Conservation (phyloP, 2,888 invertebrate species). For the Ectropis crepuscularia region DNA sequence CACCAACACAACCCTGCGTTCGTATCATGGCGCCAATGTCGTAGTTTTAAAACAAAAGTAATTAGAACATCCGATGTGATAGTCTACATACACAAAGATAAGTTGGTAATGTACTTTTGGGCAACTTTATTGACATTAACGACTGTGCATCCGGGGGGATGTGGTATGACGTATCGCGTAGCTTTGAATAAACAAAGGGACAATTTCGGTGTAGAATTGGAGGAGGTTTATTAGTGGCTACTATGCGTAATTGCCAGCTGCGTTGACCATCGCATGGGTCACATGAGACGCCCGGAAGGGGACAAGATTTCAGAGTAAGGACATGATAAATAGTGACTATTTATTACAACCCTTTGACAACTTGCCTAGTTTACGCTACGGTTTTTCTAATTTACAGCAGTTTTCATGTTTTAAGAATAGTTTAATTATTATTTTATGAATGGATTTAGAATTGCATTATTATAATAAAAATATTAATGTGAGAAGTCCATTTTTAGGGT, state of each 20-base stretch:
- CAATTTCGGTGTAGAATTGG: conserved; percentile 70
- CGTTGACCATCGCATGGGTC: conserved; percentile 33
- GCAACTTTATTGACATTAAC: conserved; percentile 79
- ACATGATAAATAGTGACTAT: conserved; percentile 5
- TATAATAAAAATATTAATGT: too few species aligned
- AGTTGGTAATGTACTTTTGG: conserved; percentile 53
- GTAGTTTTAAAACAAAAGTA: background rate
- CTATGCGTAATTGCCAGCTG: conserved; percentile 37
- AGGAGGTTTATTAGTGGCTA: conserved; percentile 62
- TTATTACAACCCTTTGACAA: background rate
- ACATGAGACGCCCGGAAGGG: conserved; percentile 22
- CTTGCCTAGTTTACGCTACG: background rate
- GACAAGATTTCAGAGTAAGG: conserved; percentile 10
- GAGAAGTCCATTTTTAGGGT: too few species aligned
- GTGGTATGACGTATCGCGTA: conserved; percentile 73
- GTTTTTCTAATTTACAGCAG: background rate
- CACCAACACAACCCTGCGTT: conserved; percentile 2
- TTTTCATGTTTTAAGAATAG: background rate
- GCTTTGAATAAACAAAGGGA: conserved; percentile 79
- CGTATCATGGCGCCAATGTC: background rate
- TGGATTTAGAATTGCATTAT: too few species aligned
- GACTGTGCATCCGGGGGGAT: conserved; percentile 75
- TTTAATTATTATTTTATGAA: too few species aligned
- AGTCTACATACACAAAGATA: background rate
- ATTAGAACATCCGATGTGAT: too few species aligned